phyloP scores from a whole-genome alignment of 2,888 invertebrate genomes.

The Spilarctia lutea region DNA sequence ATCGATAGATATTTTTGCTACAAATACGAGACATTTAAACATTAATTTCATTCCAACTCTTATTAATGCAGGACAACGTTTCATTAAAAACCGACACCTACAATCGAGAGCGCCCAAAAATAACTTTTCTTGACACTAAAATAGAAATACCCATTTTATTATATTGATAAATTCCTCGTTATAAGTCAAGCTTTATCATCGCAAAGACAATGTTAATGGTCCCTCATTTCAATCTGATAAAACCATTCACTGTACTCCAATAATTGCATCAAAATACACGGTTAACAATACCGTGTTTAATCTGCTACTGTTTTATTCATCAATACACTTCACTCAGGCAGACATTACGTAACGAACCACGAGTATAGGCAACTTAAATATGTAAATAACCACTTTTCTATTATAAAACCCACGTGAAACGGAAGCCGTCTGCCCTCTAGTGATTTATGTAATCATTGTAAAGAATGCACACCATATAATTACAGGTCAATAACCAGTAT shows the following conservation, averaged over 20 bases:
- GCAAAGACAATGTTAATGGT: background rate
- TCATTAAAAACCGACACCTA: background rate
- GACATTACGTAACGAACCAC: slow-evolving; percentile 17
- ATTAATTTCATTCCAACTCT: too few species aligned
- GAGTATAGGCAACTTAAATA: slow-evolving; percentile 24
- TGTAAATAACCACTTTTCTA: slow-evolving; percentile 29
- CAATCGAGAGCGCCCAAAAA: background rate
- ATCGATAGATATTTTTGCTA: background rate
- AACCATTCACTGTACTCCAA: slow-evolving; percentile 1
- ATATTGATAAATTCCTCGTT: background rate
- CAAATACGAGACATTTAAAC: too few species aligned
- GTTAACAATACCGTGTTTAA: slow-evolving; percentile 2
- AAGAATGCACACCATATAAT: slow-evolving; percentile 60
- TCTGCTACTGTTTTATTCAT: slow-evolving; percentile 14
- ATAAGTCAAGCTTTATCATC: background rate
- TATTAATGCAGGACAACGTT: background rate
- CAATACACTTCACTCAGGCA: slow-evolving; percentile 4
- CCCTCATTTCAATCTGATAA: slow-evolving; percentile 4
- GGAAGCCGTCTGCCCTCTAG: slow-evolving; percentile 47
- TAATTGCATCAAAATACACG: background rate
- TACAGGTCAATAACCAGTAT: slow-evolving; percentile 62
- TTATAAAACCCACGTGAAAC: slow-evolving; percentile 33
- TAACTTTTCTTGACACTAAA: background rate
- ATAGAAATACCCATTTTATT: background rate
- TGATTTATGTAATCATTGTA: slow-evolving; percentile 59